Evolutionary conservation across 2,797 vertebrate species (phyloP).

Genomic region (Anguilla megastoma): DNA sequence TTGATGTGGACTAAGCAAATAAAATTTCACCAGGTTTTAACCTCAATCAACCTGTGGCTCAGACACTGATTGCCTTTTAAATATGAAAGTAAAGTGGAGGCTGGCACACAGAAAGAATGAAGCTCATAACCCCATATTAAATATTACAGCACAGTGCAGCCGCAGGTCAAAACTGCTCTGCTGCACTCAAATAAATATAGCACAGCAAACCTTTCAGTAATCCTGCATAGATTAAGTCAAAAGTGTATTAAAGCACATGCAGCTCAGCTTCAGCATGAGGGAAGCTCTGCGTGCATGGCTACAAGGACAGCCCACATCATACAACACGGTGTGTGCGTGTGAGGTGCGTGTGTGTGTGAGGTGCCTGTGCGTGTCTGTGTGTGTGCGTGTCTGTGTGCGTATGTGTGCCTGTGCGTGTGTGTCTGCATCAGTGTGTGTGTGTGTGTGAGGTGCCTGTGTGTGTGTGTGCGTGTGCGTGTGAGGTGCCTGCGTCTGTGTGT

Average conservation of each 20-base stretch:
- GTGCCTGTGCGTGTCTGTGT: neutral
- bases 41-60: neutral
- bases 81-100: neutral
- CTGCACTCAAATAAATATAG: neutral
- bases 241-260: neutral
- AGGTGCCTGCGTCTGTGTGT: no score
- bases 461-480: no score
- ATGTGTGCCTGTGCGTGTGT: no score
- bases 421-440: no score
- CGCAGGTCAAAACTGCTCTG: neutral
- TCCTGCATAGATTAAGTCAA: neutral
- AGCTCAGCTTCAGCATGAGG: neutral
- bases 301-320: neutral
- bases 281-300: neutral
- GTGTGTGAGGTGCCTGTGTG: no score
- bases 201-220: neutral
- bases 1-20: neutral
- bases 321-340: neutral
- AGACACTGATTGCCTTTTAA: neutral
- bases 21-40: conserved; percentile 1
- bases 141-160: neutral
- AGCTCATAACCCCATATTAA: neutral
- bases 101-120: neutral
- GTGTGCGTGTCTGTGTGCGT: no score
- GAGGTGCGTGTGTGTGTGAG: neutral